Base-by-base conservation (phyloP, 2,888 invertebrate species). In the Laspeyria flexula region DNA sequence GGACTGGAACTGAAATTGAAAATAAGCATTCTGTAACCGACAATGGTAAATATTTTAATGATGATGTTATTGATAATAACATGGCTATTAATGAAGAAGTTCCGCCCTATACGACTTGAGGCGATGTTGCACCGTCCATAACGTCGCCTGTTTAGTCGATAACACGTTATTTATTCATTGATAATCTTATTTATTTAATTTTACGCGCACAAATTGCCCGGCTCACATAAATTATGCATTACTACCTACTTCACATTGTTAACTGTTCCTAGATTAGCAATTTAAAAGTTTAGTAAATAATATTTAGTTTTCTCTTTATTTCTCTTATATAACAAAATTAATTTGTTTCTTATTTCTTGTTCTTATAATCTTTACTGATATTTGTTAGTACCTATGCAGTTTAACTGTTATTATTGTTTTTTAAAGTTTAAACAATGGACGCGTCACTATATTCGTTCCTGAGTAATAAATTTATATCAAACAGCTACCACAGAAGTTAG, bases 1-100 rank as follows among this genome's bases (percentile, higher is more conserved):
- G 79, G 77, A 69, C 65, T 65, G 72, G 72, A 73, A 49, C 71
- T 73, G 75, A 73, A 70, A 77, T 65, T 67, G 61, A 71, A 69
- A 53, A 53, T 63, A 55, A 53, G 45, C 48, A 53, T 45, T 45
- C 45, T 37, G 16, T 55, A 64, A 37, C 43, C 37, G 43, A 53
- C 48, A 55, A 70, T 54, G 21, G 15, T 33, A 45, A 56, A 45
- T 39, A 45, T 39, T 57, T 40, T 48, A 50, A 39, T 44, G 49
- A 54, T 44, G 40, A 38, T 33, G 44, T 33, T 53, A 40, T 33
- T 43, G 16, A 10, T 37, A 44, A 23, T 35, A n/a, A n/a, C n/a
- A n/a, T n/a, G 3, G 42, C 9, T 11, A 34, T 31, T 34, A 40
- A 38, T 39, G 40, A 11, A 40, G 27, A 58, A 52, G 34, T 35